A percentile compares a stretch with the other conserved stretches of the same genome.
Evolutionary conservation across 2,888 invertebrate species (phyloP).

Genomic region (Apodemia hepburni): DNA sequence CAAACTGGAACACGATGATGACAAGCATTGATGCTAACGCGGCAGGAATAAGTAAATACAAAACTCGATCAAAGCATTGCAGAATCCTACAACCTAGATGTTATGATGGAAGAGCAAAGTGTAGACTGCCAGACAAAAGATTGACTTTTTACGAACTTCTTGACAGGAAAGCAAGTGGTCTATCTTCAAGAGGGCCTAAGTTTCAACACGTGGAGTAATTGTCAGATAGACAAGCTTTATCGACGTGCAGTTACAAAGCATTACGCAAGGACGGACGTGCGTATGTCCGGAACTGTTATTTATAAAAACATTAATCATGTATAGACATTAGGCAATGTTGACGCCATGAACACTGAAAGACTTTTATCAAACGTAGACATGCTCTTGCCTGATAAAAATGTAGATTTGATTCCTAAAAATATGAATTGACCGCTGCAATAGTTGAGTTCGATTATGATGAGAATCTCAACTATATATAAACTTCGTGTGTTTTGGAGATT

Average conservation of each 20-base stretch:
- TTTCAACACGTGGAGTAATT: neutral
- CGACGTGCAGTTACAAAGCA: neutral
- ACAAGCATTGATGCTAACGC: no score
- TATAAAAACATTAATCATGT: conserved; percentile 22
- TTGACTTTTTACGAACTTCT: no score
- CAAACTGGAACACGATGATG: no score
- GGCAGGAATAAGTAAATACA: no score
- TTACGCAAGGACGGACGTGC: conserved; percentile 7
- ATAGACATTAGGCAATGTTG: conserved; percentile 16
- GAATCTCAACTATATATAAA: neutral
- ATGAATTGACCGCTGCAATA: neutral
- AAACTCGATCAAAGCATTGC: no score
- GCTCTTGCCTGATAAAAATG: neutral
- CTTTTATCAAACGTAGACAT: neutral
- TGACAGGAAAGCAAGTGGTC: no score
- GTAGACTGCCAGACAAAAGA: no score
- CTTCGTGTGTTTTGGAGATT: no score
- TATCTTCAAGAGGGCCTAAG: no score
- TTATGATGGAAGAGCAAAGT: no score
- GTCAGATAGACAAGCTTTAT: neutral
- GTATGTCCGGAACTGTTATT: conserved; percentile 3
- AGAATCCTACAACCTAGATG: no score
- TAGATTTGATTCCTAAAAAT: neutral
- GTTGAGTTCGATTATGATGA: neutral
- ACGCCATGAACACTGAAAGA: conserved; percentile 7